Evolutionary conservation across 2,888 invertebrate species (phyloP), one percentile per base, ranked within the genome.

Genomic region (Ferdinandea cuprea): DNA sequence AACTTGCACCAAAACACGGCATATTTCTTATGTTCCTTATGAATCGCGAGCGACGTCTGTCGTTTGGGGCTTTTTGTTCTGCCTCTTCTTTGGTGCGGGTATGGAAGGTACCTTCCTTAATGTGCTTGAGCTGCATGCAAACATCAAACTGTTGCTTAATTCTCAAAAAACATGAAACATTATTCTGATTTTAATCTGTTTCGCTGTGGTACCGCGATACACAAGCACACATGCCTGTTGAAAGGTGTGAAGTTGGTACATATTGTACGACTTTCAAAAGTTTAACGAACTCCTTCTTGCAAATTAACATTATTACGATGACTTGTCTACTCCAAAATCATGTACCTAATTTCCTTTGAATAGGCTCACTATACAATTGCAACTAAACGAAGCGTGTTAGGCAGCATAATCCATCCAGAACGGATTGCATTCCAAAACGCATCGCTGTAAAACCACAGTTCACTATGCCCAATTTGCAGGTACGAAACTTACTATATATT

Each of bases 81-180:
- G 19, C 28, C 5, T 32, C 58, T 11, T n/a, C n/a, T n/a, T n/a
- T n/a, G n/a, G n/a, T n/a, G n/a, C n/a, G n/a, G n/a, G n/a, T n/a
- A n/a, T n/a, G n/a, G n/a, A n/a, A n/a, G 21, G 30, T 28, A n/a
- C 17, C n/a, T n/a, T 11, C 40, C n/a, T 30, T 9, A n/a, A n/a
- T n/a, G n/a, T 28, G 28, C 3, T 8, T 37, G 37, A 19, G 40
- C 40, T 9, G 32, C 35, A 48, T 8, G 19, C 30, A 35, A 54
- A 19, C 61, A 13, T 25, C 44, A 78, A 63, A 59, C 52, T 66
- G 59, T 79, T 79, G 79, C 80, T 66, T 69, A 63, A 80, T 69
- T 80, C 37, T 68, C 17, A 35, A 42, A 58, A 28, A 58, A 74
- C 63, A 74, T 63, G 80, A 80, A 80, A 56, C 37, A 50, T 32